Conservation (phyloP, 1,140 invertebrate genomes). For the Dendroctonus valens region DNA sequence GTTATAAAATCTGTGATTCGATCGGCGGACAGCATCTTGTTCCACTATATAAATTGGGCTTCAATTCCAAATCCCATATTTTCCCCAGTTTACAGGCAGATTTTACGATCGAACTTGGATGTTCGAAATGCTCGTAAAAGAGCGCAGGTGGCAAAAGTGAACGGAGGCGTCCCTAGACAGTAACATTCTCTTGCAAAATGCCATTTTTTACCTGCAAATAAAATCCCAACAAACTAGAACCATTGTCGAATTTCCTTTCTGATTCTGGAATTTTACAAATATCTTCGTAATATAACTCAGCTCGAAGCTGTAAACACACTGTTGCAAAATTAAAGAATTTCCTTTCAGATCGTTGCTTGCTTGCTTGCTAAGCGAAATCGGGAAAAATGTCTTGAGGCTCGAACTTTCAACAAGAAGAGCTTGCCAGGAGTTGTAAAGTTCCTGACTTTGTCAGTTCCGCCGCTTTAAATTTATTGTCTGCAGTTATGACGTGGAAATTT, state of each 20-base stretch:
- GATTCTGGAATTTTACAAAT: too few species aligned
- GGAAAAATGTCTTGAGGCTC: conserved; percentile 2
- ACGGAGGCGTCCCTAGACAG: neutral
- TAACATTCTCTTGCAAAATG: neutral
- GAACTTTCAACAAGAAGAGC: neutral
- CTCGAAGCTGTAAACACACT: too few species aligned
- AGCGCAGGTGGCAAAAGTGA: conserved; percentile 6
- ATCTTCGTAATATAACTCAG: too few species aligned
- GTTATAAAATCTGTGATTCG: neutral
- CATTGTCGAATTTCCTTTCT: too few species aligned
- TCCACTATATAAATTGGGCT: conserved; percentile 12
- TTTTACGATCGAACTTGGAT: conserved; percentile 11
- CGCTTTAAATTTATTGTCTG: conserved; percentile 3
- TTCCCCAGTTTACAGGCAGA: conserved; percentile 18
- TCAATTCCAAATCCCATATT: conserved; percentile 2
- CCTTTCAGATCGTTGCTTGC: too few species aligned
- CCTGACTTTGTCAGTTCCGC: conserved; percentile 11
- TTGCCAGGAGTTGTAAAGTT: conserved; percentile 6
- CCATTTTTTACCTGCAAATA: too few species aligned
- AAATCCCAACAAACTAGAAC: too few species aligned
- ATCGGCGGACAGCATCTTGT: conserved; percentile 11
- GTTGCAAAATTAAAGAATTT: too few species aligned
- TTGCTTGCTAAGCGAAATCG: neutral
- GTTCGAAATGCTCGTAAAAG: conserved; percentile 10
- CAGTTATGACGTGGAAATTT: conserved; percentile 11